A percentile compares a stretch with the other conserved stretches of the same genome.
phyloP scores from a whole-genome alignment of 2,797 vertebrate genomes.

The Masticophis lateralis region DNA sequence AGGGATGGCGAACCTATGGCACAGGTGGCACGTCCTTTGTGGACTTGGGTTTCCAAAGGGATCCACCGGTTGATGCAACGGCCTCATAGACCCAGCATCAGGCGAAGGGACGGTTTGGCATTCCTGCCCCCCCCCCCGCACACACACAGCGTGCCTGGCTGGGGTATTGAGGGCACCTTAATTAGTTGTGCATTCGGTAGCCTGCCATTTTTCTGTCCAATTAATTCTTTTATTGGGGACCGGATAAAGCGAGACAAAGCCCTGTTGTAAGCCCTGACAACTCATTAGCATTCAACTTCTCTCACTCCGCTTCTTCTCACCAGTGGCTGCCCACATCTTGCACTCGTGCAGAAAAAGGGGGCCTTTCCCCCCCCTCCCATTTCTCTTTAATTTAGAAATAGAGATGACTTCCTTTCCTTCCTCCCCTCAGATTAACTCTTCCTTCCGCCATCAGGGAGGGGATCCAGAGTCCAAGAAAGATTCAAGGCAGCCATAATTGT shows the following conservation, averaged over 20 bases:
- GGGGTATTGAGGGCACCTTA: conserved; percentile 88
- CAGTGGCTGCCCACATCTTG: not conserved
- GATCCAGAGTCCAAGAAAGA: not conserved
- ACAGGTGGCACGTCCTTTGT: not conserved
- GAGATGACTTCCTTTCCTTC: not conserved
- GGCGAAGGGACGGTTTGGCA: not conserved
- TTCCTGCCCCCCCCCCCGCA: not conserved
- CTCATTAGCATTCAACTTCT: not conserved
- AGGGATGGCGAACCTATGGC: too few species aligned
- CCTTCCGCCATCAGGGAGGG: not conserved
- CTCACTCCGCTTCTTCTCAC: not conserved
- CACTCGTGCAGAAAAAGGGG: not conserved
- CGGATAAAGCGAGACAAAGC: conserved; percentile 96
- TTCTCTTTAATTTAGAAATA: not conserved
- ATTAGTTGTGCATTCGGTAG: conserved; percentile 95
- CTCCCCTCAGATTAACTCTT: not conserved
- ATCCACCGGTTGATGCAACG: not conserved
- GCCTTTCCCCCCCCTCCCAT: not conserved
- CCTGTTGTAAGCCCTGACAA: not conserved
- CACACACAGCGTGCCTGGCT: conserved; percentile 62
- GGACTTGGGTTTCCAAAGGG: not conserved
- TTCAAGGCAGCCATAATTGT: not conserved
- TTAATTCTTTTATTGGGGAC: conserved; percentile 98
- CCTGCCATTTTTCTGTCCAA: conserved; percentile 99
- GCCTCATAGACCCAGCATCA: not conserved